Conservation (phyloP, 2,888 invertebrate species). For the Acanthosepion esculentum region DNA sequence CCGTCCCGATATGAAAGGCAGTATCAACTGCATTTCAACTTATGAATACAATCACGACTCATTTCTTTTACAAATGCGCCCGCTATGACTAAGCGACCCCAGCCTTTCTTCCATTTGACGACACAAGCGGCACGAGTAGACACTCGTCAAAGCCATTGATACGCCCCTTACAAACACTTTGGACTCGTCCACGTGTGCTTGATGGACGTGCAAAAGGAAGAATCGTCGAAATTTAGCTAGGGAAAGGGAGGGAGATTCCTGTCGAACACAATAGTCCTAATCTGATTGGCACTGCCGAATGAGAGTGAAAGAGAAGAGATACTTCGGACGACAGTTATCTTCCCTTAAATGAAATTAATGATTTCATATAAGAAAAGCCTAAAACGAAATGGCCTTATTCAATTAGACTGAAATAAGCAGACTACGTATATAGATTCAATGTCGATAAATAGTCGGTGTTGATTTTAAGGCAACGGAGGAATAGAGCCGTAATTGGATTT, state of each 20-base stretch:
- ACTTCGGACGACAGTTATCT: not conserved
- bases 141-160: not conserved
- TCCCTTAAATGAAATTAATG: conserved; percentile 47
- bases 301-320: not conserved
- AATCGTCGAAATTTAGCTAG: not conserved
- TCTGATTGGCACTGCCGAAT: conserved; percentile 24
- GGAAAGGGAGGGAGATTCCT: not conserved
- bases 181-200: not conserved
- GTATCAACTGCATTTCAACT: too few relatives aligned
- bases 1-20: too few relatives aligned
- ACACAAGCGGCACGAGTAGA: too few relatives aligned
- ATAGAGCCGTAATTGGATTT: conserved; percentile 38
- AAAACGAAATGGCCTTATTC: conserved; percentile 40
- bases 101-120: too few relatives aligned
- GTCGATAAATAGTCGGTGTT: conserved; percentile 48
- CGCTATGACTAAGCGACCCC: too few relatives aligned
- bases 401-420: conserved; percentile 43
- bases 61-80: too few relatives aligned
- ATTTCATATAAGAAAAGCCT: conserved; percentile 46
- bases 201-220: not conserved
- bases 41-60: too few relatives aligned
- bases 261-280: conserved; percentile 44
- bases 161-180: not conserved
- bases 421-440: conserved; percentile 48
- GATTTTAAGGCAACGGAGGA: conserved; percentile 42